These are phyloP conservation scores for Pristionchus japonicus DNA, from an alignment of 2,888 invertebrate species.

Conservation along the genomic window DNA sequence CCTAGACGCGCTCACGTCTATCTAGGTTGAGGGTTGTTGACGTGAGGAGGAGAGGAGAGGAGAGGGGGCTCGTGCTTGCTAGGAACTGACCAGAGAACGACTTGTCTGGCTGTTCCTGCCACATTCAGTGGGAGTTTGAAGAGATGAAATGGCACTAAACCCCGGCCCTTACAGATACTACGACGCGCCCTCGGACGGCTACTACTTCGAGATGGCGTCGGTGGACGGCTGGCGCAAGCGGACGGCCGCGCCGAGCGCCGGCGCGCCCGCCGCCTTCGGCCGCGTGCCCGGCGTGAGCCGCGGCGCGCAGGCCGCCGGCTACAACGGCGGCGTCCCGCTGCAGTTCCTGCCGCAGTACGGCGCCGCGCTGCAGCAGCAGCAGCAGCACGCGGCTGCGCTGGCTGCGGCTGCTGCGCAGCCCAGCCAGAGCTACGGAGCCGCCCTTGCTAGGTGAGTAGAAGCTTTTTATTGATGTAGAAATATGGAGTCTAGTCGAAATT, in stretches of 20 bases:
- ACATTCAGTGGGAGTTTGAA: background rate
- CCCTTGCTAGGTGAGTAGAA: slow-evolving; percentile 36
- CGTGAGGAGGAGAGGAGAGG: background rate
- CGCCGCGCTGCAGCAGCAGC: background rate
- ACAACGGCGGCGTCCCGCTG: background rate
- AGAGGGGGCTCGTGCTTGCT: background rate
- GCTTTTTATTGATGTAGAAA: too few relatives aligned
- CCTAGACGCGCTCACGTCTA: background rate
- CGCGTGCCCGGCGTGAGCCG: background rate
- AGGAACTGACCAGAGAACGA: slow-evolving; percentile 8
- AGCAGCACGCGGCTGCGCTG: background rate
- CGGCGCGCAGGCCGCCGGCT: background rate
- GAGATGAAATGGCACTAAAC: background rate
- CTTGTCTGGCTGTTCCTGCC: background rate
- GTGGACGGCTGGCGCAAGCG: slow-evolving; percentile 72
- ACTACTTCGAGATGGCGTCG: slow-evolving; percentile 73
- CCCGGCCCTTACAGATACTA: slow-evolving; percentile 59
- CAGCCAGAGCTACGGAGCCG: slow-evolving; percentile 44
- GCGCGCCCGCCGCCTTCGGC: slow-evolving; percentile 28
- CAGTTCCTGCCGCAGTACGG: background rate
- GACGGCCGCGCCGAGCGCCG: slow-evolving; percentile 49
- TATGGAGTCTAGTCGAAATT: too few relatives aligned
- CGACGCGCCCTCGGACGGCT: slow-evolving; percentile 72
- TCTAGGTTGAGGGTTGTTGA: slow-evolving; percentile 5
- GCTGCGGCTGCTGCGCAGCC: background rate